Evolutionary conservation across 1,140 invertebrate species (phyloP), one percentile per base, ranked within the genome.

Genomic region (Protaetia brevitarsis): DNA sequence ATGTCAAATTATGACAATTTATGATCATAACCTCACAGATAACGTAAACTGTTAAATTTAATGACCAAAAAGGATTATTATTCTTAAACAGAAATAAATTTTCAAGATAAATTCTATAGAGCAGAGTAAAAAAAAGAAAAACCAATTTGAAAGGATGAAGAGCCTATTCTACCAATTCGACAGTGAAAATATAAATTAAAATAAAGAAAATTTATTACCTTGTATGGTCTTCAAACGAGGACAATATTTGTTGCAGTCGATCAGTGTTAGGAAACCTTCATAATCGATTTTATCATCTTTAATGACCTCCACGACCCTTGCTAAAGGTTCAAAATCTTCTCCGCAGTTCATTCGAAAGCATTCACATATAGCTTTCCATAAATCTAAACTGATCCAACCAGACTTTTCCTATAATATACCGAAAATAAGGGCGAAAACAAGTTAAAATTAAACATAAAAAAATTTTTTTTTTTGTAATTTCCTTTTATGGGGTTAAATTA

Each of bases 271-370:
- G 66, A 76, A 75, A 62, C 51, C 68, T 11, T 30, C 67, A 37
- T 77, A 76, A 61, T 73, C 34, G 26, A 76, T 69, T 58, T 69
- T 69, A 41, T 67, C 70, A n/a, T 75, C 65, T 31, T 65, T 2
- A 72, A 64, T 45, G 69, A 57, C 36, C 66, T 57, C 31, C 70
- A 68, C 0, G 72, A 65, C 7, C 63, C 31, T 59, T 70, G 63
- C 8, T 74, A 67, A 21, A 68, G 62, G 11, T 27, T 29, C 1
- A 28, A 31, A 21, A n/a, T 51, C 51, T 62, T 67, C 62, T 11
- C 71, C 59, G 59, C 70, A 72, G 1, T 10, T 63, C 2, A 75
- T 29, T 3, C 65, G 8, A 28, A 69, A 16, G 37, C 67, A 73
- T 23, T 61, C 19, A 61, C 72, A 76, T 23, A 76, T 31, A 21